Evolutionary conservation across 2,113 vertebrate genomes (phyloP), one percentile per base, ranked within the genome.

Genomic region (Sciurus niger): DNA sequence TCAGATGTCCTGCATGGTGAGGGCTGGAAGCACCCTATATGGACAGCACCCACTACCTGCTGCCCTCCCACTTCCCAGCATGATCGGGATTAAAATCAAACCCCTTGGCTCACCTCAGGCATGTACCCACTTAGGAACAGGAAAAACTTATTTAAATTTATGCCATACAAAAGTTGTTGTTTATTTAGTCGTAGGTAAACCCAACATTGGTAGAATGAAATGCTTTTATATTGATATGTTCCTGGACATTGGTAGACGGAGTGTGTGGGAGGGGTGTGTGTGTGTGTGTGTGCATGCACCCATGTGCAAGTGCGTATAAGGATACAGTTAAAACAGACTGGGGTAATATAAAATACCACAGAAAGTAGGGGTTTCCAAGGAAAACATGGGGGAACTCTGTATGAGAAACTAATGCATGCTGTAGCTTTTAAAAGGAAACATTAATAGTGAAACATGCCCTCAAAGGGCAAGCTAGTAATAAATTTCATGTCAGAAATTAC

Each of bases 361-460:
- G 96, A 99, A 99, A 98, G 98, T 90, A 97, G 97, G 95, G 95
- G 98, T 98, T 99, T 99, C 99, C 98, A 99, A 99, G 98, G 98
- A 98, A 99, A 99, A 99, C 98, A 99, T 93, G 97, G 98, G 98
- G 96, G 97, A 98, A 97, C 90, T 97, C 98, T 97, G 98, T 97
- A 98, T 98, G 98, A 98, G 96, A 98, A 98, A 98, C 99, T 99
- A 99, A 98, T 98, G 98, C 98, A 98, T 98, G 98, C 98, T 98
- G 32, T 95, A 98, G 98, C 98, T 99, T 99, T 99, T 98, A 98
- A 98, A 99, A 99, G 98, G 98, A 99, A 99, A 99, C 98, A 97
- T 98, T 99, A 99, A 98, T 98, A 98, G 98, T 98, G 98, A 98
- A 98, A 98, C 98, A 97, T 98, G 98, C 98, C 98, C 98, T 99